Evolutionary conservation across 2,113 vertebrate species (phyloP), one percentile per base, ranked within the genome.

Genomic region (Gnathonemus echidnorhynchus): DNA sequence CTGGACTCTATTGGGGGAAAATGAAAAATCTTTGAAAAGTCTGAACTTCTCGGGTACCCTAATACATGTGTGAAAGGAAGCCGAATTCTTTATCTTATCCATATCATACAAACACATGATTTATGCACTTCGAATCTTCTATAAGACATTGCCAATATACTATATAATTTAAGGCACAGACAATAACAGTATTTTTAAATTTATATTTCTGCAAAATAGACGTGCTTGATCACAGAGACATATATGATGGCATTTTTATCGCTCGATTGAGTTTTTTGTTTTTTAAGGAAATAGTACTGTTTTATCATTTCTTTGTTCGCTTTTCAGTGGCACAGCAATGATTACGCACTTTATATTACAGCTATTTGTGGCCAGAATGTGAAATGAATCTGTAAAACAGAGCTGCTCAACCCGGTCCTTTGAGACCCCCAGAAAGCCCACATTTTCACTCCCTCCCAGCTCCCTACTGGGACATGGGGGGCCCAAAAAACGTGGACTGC

Each of bases 41-140:
- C 13, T 80, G 74, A 42, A 80, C 95, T 95, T 95, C 95, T 95
- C 95, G 74, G 94, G 94, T 90, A 93, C 94, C 92, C 94, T 95
- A 95, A 95, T 96, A 96, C 95, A 92, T 95, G 92, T 93, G 94
- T 94, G 91, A 90, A 31, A 91, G 92, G 93, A 88, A 42, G 6
- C 46, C 10, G 13, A 21, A 35, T 89, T 77, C 45, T 74, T 83
- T 42, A 49, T 83, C 31, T 84, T 42, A 42, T 45, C 31, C 10
- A 45, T 83, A 50, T 49, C 84, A 86, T 5, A 49, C 84, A n/a
- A 86, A n/a, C 19, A 48, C 45, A 31, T 13, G 21, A 2, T 50
- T 49, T 86, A 50, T 50, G n/a, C 24, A 48, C 45, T 7, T 49
- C 6, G 35, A 49, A 45, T 11, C 46, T 86, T n/a, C 15, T 86